Conservation (phyloP, 2,797 vertebrate genomes). For the Alauda arvensis region DNA sequence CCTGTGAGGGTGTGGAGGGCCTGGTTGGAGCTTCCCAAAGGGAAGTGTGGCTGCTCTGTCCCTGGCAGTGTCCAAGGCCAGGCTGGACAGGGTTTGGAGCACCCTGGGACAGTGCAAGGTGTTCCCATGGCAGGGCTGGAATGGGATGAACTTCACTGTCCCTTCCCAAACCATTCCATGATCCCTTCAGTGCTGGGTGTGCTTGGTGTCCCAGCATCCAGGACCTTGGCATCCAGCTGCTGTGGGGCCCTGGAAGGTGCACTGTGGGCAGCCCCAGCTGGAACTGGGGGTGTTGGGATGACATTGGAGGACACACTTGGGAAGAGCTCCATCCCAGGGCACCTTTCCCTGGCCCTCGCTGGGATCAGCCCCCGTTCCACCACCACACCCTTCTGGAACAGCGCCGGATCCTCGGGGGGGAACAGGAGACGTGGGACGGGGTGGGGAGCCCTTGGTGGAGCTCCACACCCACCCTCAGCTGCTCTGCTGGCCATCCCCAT, state of each 20-base stretch:
- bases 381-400: slow-evolving; percentile 1
- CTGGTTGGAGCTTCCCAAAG: background rate
- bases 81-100: accelerated
- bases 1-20: background rate
- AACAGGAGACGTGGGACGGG: background rate
- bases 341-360: background rate
- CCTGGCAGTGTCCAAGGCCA: background rate
- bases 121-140: no score
- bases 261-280: background rate
- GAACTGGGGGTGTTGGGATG: no score
- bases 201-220: accelerated
- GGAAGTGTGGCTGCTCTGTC: background rate
- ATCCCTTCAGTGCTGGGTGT: background rate
- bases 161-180: background rate
- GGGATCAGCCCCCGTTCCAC: background rate
- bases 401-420: background rate
- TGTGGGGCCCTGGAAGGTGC: accelerated
- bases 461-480: slow-evolving; percentile 46
- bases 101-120: accelerated
- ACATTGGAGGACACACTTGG: accelerated
- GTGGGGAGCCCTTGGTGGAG: slow-evolving; percentile 37
- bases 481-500: background rate
- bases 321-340: background rate
- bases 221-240: accelerated
- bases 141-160: background rate